Evolutionary conservation across 2,888 invertebrate genomes (phyloP).

Genomic region (Calliopum simillimum): DNA sequence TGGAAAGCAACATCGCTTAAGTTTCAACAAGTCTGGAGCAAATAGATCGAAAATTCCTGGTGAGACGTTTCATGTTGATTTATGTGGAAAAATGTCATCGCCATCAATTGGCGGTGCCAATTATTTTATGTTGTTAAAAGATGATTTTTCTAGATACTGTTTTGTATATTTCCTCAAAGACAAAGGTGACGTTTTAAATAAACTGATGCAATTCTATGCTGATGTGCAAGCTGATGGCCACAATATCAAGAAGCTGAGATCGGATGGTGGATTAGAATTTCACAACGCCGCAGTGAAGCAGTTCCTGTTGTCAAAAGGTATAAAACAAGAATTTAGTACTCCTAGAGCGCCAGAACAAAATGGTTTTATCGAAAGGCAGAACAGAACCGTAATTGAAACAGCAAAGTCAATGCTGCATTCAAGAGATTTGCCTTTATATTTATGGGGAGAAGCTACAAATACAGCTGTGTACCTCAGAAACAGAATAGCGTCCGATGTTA

Average conservation of each 20-base stretch:
- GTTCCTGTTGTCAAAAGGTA: slow-evolving; percentile 32
- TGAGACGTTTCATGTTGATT: slow-evolving; percentile 44
- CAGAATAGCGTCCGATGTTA: slow-evolving; percentile 22
- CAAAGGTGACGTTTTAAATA: slow-evolving; percentile 40
- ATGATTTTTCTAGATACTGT: slow-evolving; percentile 43
- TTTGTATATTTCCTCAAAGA: slow-evolving; percentile 43
- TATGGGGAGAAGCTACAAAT: slow-evolving; percentile 35
- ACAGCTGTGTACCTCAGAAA: slow-evolving; percentile 31
- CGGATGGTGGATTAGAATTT: slow-evolving; percentile 40
- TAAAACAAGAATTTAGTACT: slow-evolving; percentile 38
- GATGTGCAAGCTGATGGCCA: slow-evolving; percentile 40
- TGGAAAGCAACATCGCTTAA: slow-evolving; percentile 14
- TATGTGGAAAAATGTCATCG: slow-evolving; percentile 44
- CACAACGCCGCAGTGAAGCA: slow-evolving; percentile 34
- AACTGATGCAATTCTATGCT: slow-evolving; percentile 36
- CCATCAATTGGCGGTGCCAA: slow-evolving; percentile 42
- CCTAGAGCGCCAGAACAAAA: slow-evolving; percentile 35
- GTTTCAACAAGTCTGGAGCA: slow-evolving; percentile 29
- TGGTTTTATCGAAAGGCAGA: slow-evolving; percentile 34
- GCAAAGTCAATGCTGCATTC: slow-evolving; percentile 27
- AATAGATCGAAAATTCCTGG: slow-evolving; percentile 28
- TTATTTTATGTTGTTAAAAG: slow-evolving; percentile 43
- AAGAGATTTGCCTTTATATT: slow-evolving; percentile 1
- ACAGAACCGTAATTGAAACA: slow-evolving; percentile 18
- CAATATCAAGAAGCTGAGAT: slow-evolving; percentile 38